Evolutionary conservation across 2,888 invertebrate species (phyloP).

Genomic region (Phyllotreta cruciferae): DNA sequence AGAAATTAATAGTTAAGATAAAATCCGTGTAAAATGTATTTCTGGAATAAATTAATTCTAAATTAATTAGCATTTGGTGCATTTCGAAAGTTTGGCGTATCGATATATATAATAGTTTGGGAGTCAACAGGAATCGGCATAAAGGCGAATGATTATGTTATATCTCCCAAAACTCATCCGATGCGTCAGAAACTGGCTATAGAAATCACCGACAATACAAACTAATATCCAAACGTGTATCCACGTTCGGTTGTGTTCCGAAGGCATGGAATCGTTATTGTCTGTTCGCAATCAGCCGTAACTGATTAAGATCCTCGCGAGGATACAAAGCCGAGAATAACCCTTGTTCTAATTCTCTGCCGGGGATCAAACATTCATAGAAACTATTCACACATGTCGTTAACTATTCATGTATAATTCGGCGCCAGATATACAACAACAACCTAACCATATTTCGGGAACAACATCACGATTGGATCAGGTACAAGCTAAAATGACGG

Average conservation of each 20-base stretch:
- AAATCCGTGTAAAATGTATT: too few species aligned
- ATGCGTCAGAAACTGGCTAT: constrained; percentile 21
- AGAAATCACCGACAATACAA: constrained; percentile 29
- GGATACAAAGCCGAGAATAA: constrained; percentile 33
- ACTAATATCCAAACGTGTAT: constrained; percentile 32
- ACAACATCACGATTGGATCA: constrained; percentile 24
- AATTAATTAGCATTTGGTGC: too few species aligned
- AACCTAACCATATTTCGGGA: constrained; percentile 23
- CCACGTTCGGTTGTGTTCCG: constrained; percentile 13
- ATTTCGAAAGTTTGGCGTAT: too few species aligned
- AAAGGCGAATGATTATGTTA: constrained; percentile 15
- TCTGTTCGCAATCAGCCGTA: constrained; percentile 33
- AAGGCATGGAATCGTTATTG: constrained; percentile 29
- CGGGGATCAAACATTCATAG: constrained; percentile 39
- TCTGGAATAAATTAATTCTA: too few species aligned
- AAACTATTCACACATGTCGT: constrained; percentile 35
- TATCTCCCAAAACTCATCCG: constrained; percentile 22
- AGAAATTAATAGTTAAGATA: too few species aligned
- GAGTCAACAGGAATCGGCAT: constrained; percentile 8
- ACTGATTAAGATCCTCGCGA: constrained; percentile 32
- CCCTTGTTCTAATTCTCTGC: constrained; percentile 38
- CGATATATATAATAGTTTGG: constrained; percentile 1
- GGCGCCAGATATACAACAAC: constrained; percentile 31
- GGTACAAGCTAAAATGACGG: constrained; percentile 14
- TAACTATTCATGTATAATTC: constrained; percentile 35